These are phyloP conservation scores for Teleiodes luculella DNA, from an alignment of 2,888 invertebrate genomes.

Conservation along the genomic window DNA sequence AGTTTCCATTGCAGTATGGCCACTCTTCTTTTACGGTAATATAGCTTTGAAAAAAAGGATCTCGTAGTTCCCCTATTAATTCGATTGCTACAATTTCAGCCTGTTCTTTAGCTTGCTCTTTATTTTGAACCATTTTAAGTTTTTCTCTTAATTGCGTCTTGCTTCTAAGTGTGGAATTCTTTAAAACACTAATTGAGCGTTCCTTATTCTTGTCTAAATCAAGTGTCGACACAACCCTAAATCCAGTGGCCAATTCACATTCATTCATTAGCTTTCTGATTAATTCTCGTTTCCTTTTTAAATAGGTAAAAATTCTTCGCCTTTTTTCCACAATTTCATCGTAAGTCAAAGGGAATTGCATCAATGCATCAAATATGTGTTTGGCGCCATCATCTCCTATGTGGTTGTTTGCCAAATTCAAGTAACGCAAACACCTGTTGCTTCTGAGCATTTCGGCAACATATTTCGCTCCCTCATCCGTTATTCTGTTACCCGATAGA, in stretches of 20 bases:
- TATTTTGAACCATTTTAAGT: background rate
- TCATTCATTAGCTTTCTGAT: slow-evolving; percentile 20
- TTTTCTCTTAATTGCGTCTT: no score
- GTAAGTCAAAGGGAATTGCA: slow-evolving; percentile 40
- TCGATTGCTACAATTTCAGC: background rate
- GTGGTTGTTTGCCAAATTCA: slow-evolving; percentile 52
- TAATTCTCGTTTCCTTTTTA: slow-evolving; percentile 12
- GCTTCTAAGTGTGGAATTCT: no score
- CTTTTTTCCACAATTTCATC: slow-evolving; percentile 38
- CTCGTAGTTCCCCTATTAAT: background rate
- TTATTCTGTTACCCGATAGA: slow-evolving; percentile 54
- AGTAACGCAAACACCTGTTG: slow-evolving; percentile 55
- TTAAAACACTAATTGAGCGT: no score
- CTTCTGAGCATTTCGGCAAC: slow-evolving; percentile 43
- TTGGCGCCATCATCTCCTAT: slow-evolving; percentile 46
- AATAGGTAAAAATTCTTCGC: slow-evolving; percentile 24
- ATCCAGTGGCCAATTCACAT: slow-evolving; percentile 5
- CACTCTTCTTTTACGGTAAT: slow-evolving; percentile 27
- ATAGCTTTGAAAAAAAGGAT: slow-evolving; percentile 37
- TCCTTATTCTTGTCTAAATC: background rate
- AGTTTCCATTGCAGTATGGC: slow-evolving; percentile 42
- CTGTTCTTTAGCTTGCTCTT: background rate
- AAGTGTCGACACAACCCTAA: no score
- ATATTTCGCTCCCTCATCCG: slow-evolving; percentile 48
- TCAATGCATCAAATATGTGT: slow-evolving; percentile 39